phyloP scores from a whole-genome alignment of 2,113 vertebrate genomes.

The Rhinoptilus africanus region DNA sequence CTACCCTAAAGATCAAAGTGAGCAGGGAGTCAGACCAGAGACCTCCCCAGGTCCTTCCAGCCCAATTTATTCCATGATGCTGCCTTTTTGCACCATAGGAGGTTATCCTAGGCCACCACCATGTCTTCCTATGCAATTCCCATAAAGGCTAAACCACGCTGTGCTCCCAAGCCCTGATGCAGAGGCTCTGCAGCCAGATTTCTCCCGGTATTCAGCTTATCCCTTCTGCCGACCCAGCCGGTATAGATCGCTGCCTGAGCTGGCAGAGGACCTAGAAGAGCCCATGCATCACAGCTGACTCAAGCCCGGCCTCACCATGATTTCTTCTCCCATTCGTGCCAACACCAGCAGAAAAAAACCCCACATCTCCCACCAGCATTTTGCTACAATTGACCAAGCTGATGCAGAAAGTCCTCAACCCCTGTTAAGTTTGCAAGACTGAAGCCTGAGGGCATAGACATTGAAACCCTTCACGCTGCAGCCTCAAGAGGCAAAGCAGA shows the following conservation, averaged over 20 bases:
- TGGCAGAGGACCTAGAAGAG: neutral
- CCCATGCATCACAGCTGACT: neutral
- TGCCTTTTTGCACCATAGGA: neutral
- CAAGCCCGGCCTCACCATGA: neutral
- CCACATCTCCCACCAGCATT: neutral
- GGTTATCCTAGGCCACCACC: neutral
- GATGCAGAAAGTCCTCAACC: neutral
- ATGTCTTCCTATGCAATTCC: neutral
- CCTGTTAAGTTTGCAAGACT: neutral
- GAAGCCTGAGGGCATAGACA: neutral
- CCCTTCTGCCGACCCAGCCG: neutral
- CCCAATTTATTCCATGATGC: neutral
- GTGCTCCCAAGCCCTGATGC: neutral
- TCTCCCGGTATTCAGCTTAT: neutral
- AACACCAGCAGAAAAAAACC: neutral
- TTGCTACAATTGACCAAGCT: neutral
- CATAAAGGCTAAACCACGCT: neutral
- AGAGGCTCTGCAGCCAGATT: neutral
- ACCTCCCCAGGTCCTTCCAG: neutral
- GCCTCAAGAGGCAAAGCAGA: neutral
- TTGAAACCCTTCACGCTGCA: neutral
- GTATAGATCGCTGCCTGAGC: neutral
- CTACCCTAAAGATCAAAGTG: neutral
- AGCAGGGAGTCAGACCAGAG: neutral
- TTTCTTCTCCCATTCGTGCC: neutral